Percentiles rank a stretch among this genome's conserved stretches.
These are phyloP conservation scores for Balearica regulorum DNA, from an alignment of 2,797 vertebrate species.

Conservation along the genomic window DNA sequence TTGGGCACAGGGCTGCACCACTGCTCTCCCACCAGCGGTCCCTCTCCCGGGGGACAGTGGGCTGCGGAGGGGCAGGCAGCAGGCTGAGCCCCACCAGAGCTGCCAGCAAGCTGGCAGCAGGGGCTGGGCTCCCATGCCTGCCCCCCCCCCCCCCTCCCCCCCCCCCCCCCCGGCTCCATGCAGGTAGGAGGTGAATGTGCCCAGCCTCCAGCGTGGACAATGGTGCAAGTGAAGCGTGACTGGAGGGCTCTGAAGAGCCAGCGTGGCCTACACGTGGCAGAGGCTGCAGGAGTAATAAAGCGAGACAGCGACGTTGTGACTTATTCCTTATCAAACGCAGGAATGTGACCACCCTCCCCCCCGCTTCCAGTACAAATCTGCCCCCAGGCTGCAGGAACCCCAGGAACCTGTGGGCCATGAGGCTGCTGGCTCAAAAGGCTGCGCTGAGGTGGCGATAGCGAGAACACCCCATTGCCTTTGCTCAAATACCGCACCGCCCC, in stretches of 20 bases:
- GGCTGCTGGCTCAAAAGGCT: fast-evolving
- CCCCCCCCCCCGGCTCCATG: too few relatives aligned
- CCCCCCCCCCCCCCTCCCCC: too few relatives aligned
- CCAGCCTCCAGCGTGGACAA: too few relatives aligned
- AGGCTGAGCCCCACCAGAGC: too few relatives aligned
- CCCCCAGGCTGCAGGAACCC: not conserved
- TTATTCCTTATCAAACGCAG: not conserved
- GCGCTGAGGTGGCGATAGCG: fast-evolving
- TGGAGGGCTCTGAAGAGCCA: not conserved
- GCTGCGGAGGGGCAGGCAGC: too few relatives aligned
- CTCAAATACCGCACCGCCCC: too few relatives aligned
- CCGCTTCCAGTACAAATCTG: not conserved
- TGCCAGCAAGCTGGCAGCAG: too few relatives aligned
- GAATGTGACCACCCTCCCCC: not conserved
- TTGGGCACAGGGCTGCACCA: too few relatives aligned
- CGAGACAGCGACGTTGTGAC: not conserved
- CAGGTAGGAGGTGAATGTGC: too few relatives aligned
- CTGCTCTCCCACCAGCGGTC: too few relatives aligned
- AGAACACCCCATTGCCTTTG: not conserved
- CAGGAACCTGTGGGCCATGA: not conserved
- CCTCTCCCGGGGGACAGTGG: too few relatives aligned
- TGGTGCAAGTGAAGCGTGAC: not conserved
- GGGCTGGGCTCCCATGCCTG: too few relatives aligned
- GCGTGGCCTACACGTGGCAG: fast-evolving
- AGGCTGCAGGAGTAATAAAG: not conserved